Evolutionary conservation across 2,113 vertebrate genomes (phyloP).

Genomic region (Elephas maximus): DNA sequence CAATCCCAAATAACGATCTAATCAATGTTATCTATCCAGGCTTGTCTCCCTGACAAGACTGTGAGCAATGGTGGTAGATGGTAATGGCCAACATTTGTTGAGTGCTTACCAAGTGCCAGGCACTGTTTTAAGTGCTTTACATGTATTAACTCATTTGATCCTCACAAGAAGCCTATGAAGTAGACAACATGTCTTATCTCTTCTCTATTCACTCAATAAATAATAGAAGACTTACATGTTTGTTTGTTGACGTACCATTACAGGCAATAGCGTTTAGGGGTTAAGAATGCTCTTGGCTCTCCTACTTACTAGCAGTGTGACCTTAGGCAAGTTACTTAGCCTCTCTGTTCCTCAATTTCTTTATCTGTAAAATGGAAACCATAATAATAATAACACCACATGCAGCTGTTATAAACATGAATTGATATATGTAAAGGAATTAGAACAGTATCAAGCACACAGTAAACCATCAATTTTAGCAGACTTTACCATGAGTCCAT

Average conservation of each 20-base stretch:
- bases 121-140: neutral
- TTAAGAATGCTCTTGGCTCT: neutral
- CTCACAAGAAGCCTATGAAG: neutral
- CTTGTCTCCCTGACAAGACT: neutral
- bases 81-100: neutral
- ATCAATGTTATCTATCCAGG: neutral
- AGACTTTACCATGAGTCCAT: neutral
- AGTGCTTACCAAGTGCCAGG: neutral
- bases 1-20: conserved; percentile 10
- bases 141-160: neutral
- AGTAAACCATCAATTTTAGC: neutral
- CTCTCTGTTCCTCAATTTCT: neutral
- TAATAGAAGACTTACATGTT: neutral
- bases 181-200: neutral
- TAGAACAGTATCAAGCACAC: neutral
- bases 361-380: neutral
- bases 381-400: neutral
- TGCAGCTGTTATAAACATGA: conserved; percentile 24
- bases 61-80: neutral
- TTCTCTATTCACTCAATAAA: neutral
- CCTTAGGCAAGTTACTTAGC: neutral
- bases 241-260: neutral
- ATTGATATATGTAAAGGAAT: neutral
- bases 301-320: neutral
- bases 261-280: neutral